Base-by-base conservation (phyloP, 1,140 invertebrate genomes). In the Scaptomyza graminum region DNA sequence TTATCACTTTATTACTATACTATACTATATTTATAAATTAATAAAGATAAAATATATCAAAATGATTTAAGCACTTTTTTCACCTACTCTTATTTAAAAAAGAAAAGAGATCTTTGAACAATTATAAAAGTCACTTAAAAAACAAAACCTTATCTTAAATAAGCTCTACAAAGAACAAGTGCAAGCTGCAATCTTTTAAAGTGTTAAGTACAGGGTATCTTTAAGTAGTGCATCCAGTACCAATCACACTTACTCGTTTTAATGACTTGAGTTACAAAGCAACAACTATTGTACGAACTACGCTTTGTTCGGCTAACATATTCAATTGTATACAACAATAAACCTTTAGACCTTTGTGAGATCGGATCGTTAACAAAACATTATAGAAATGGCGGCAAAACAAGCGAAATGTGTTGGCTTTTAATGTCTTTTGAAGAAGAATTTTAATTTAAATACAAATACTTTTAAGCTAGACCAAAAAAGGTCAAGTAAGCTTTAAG, bases 391-490 rank as follows among this genome's bases (percentile, higher is more conserved):
- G 6, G 28, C 31, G 34, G 34, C 56, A 41, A n/a, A n/a, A 28
- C 5, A 22, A 18, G 41, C 28, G 12, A 41, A 51, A 37, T 25
- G 11, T 37, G n/a, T n/a, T n/a, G n/a, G n/a, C 18, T 52, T 50
- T 52, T 16, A n/a, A 34, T 44, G 37, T 69, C 69, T 75, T 79
- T 76, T 71, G 16, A 51, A 61, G 47, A 3, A 6, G 8, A 15
- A 66, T 50, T 44, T 12, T 66, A 75, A 79, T 49, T 79, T 47
- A 52, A 49, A 49, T 65, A 54, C 34, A 57, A 51, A n/a, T 39
- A 39, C 4, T n/a, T 39, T 39, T 39, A 28, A 28, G 31, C 37
- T 39, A 8, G 12, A 5, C 37, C 37, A 39, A 39, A 39, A 39
- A 39, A n/a, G 11, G 11, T 39, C 8, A 39, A 8, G 31, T 5